Evolutionary conservation across 2,888 invertebrate species (phyloP), one percentile per base, ranked within the genome.

Genomic region (Osmoderma eremita): DNA sequence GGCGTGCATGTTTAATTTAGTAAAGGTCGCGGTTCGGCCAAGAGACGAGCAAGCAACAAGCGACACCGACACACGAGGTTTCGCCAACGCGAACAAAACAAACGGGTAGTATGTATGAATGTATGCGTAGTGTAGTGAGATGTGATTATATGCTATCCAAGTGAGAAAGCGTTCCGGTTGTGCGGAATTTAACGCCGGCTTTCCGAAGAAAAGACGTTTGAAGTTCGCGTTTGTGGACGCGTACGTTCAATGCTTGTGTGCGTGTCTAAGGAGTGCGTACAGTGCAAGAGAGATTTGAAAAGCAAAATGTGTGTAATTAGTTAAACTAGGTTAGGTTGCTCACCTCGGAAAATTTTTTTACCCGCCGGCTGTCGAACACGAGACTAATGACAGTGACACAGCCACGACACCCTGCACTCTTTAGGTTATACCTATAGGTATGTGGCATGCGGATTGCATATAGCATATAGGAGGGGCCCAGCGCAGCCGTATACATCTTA

Each of bases 401-500:
- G 75, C 78, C 77, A 78, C 78, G 79, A 76, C 79, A 78, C 79
- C 80, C 80, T 80, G 78, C 79, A 80, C 80, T 80, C 78, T 77
- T 78, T 77, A 77, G 76, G 76, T 78, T 79, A 80, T 81, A 81
- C 80, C 80, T 81, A 81, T 80, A 80, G 81, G 81, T 80, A 80
- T 81, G 79, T 81, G 80, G 78, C 80, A 79, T 81, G 81, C 81
- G 81, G 80, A 81, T 81, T 82, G 82, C 81, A 81, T 81, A 81
- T 80, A 81, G 80, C 80, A 81, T 81, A 56, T 56, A 65, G 51
- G 65, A 53, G 65, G 81, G 80, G 80, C 79, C 84, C 84, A 85
- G 86, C 86, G 86, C 86, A 86, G 86, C 83, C 86, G 86, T 86
- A 86, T 86, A 86, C 86, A 86, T 86, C 83, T 83, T 83, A 82